Base-by-base conservation (phyloP, 2,888 invertebrate genomes). In the Orchesellides sinensis region DNA sequence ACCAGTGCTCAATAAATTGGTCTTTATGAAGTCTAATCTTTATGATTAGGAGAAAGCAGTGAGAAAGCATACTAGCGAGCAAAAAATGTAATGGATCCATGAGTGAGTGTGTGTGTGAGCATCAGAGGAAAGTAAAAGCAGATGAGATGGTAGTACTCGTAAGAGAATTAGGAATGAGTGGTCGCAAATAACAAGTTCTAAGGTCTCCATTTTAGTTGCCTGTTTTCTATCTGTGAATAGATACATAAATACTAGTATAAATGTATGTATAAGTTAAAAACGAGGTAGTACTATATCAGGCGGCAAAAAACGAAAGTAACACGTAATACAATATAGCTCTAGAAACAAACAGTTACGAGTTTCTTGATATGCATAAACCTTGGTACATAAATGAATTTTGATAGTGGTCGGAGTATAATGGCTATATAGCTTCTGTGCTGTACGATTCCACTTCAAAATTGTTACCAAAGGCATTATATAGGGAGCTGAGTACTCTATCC, bases 11-110 rank as follows among this genome's bases (percentile, higher is more conserved):
- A 74, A 74, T 74, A 74, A 61, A 72, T 79, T 79, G 70, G 65
- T 29, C 79, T 65, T 78, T 78, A 79, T 72, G 40, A 79, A 65
- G 29, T 61, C 63, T 79, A 45, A 78, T 78, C 79, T 63, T 79
- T 72, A 79, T 54, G 61, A 69, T 72, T 70, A 54, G 61, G 32
- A 52, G 25, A 68, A 54, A 27, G 47, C 17, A 59, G 35, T 5
- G 17, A 45, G 56, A 40, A 68, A 35, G 70, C 23, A 25, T 25
- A 56, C 21, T 35, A 19, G 61, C 35, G 35, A 49, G 35, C 2
- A 52, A 49, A 17, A 49, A 21, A n/a, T n/a, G 29, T 59, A 59
- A 59, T 59, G 52, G 49, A 68, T 68, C 47, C 35, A 10, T 45
- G n/a, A 40, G 40, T 14, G 29, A 29, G 29, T 47, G 47, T 47